These are phyloP conservation scores for Hafferia zeledoni DNA, from an alignment of 2,797 vertebrate species.

Conservation along the genomic window DNA sequence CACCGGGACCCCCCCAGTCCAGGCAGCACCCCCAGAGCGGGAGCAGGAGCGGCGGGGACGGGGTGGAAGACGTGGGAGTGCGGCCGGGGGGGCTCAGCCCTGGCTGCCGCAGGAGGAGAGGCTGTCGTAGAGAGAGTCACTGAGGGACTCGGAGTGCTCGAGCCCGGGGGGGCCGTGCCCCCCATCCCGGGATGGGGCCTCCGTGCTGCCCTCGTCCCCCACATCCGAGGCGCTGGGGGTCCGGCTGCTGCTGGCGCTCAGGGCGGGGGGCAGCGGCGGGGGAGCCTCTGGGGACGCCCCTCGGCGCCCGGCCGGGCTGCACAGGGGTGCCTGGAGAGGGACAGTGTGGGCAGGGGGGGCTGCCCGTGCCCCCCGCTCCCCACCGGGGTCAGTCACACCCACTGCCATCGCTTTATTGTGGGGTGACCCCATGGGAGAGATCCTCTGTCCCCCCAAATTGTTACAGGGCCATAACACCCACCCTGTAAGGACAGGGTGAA, in stretches of 20 bases:
- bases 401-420: neutral
- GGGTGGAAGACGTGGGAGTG: neutral
- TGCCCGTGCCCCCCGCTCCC: neutral
- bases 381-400: neutral
- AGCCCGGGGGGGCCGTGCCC: constrained; percentile 84
- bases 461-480: rapidly evolving
- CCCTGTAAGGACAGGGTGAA: neutral
- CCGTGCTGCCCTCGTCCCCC: constrained; percentile 85
- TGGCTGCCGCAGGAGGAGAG: constrained; percentile 96
- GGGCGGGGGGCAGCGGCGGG: neutral
- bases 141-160: constrained; percentile 93
- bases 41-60: neutral
- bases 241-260: constrained; percentile 80
- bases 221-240: constrained; percentile 86
- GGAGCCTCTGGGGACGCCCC: neutral
- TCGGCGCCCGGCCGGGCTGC: neutral
- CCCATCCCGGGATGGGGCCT: constrained; percentile 84
- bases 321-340: neutral
- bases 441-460: rapidly evolving
- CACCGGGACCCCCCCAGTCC: neutral
- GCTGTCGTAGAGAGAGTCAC: constrained; percentile 95
- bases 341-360: neutral
- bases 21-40: neutral
- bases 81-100: constrained; percentile 77
- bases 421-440: rapidly evolving